phyloP scores from a whole-genome alignment of 2,888 invertebrate genomes.

The Temnothorax ravouxi region DNA sequence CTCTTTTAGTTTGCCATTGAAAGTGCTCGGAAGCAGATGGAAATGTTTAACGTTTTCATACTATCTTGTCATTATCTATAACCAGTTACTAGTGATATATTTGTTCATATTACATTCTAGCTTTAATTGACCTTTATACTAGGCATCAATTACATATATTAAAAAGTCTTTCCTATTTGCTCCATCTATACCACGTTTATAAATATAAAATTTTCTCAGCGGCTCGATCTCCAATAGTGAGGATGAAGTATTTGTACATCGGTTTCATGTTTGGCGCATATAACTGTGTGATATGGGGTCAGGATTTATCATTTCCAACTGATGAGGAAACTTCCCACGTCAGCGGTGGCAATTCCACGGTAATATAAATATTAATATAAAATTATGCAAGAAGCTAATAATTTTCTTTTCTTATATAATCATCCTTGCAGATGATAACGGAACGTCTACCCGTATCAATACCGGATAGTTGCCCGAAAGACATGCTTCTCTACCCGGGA shows the following conservation, averaged over 20 bases:
- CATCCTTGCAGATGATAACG: slow-evolving; percentile 71
- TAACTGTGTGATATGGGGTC: slow-evolving; percentile 61
- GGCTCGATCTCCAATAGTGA: slow-evolving; percentile 5
- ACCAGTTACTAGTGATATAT: neutral
- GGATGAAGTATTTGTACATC: slow-evolving; percentile 67
- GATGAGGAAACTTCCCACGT: slow-evolving; percentile 73
- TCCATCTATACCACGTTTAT: neutral
- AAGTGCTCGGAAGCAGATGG: neutral
- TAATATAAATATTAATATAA: slow-evolving; percentile 51
- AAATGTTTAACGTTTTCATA: neutral
- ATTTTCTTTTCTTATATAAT: neutral
- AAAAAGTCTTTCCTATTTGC: neutral
- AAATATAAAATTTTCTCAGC: slow-evolving; percentile 11
- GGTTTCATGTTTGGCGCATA: slow-evolving; percentile 49
- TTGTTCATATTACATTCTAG: neutral
- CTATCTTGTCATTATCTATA: neutral
- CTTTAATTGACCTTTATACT: neutral
- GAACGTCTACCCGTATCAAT: slow-evolving; percentile 87
- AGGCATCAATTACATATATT: neutral
- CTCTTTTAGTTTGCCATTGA: neutral
- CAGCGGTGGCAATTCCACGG: slow-evolving; percentile 68
- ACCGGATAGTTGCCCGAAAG: slow-evolving; percentile 88
- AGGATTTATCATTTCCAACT: slow-evolving; percentile 79
- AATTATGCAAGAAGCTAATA: neutral
- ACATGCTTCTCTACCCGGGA: slow-evolving; percentile 90